Evolutionary conservation across 2,797 vertebrate genomes (phyloP), one percentile per base, ranked within the genome.

Genomic region (Malurus splendens): DNA sequence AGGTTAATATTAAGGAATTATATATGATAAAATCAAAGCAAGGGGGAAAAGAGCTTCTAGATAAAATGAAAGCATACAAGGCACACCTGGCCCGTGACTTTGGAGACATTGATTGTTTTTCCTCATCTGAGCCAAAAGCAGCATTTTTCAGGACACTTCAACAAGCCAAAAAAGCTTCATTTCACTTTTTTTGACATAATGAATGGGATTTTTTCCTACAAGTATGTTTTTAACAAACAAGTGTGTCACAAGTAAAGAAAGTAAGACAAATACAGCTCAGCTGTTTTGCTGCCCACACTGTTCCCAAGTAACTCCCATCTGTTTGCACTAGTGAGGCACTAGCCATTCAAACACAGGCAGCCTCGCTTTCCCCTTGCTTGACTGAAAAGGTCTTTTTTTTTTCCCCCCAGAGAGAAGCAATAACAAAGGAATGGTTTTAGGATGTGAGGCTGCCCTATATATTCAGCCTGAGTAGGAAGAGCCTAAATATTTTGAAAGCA

Each of bases 1-100:
- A 93, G 50, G 36, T n/a, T 91, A 70, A 70, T 73, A 41, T 81
- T 48, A 81, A 62, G 44, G 32, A 91, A 68, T 56, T 66, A 56
- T 6, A 81, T 1, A 3, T 20, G 38, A 45, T 33, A 52, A 81
- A 92, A 87, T 56, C 62, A 81, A 81, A 79, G 67, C 36, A 41
- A 23, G 18, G 7, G 7, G 2, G 10, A 52, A 79, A 78, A 38
- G 8, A 10, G 18, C n/a, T 81, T 61, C 57, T 48, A 62, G 42
- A 59, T 52, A 82, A 83, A 90, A 62, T 57, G 70, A 70, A 56
- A 93, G 33, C 5, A 10, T 3, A 2, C 1, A 6, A 82, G 18
- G 41, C 44, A 88, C 66, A 50, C 28, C n/a, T 57, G 24, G 33
- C 33, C 55, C 64, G 30, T 55, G 23, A 65, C 54, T 66, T 65